These are phyloP conservation scores for Ditula angustiorana DNA, from an alignment of 2,888 invertebrate species.

Conservation along the genomic window DNA sequence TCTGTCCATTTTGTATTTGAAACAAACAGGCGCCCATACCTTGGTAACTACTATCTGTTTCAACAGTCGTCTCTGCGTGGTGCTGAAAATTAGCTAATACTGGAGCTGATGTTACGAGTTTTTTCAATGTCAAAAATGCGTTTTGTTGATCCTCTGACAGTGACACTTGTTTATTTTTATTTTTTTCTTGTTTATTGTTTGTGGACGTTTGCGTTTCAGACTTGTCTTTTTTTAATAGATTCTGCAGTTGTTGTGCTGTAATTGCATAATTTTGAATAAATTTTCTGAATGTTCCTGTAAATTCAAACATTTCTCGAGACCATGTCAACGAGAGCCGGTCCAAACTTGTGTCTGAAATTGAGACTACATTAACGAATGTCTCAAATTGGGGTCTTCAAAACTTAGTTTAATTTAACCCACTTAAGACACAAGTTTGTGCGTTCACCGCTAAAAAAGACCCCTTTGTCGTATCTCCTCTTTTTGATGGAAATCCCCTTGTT, in stretches of 20 bases:
- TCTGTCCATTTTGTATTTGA: slow-evolving; percentile 8
- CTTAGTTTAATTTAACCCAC: too few relatives aligned
- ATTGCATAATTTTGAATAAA: slow-evolving; percentile 11
- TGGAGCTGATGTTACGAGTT: neutral
- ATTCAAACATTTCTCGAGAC: too few relatives aligned
- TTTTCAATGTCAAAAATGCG: slow-evolving; percentile 30
- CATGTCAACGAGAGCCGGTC: too few relatives aligned
- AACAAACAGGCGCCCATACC: slow-evolving; percentile 34
- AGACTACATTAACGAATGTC: too few relatives aligned
- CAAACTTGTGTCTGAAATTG: too few relatives aligned
- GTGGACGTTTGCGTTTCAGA: neutral
- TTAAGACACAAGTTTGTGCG: too few relatives aligned
- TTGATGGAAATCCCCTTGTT: too few relatives aligned
- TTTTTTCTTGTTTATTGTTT: neutral
- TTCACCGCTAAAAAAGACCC: too few relatives aligned
- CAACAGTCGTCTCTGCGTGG: slow-evolving; percentile 35
- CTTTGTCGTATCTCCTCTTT: too few relatives aligned
- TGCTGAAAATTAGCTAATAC: slow-evolving; percentile 35
- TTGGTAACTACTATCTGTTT: slow-evolving; percentile 32
- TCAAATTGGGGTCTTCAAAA: too few relatives aligned
- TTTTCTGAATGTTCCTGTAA: slow-evolving; percentile 13
- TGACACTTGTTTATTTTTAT: neutral
- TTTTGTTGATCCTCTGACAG: slow-evolving; percentile 27
- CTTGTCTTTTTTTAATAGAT: neutral
- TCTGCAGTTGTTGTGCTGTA: neutral